These are phyloP conservation scores for Melikaiella ostensackeni DNA, from an alignment of 2,888 invertebrate species.

Conservation along the genomic window DNA sequence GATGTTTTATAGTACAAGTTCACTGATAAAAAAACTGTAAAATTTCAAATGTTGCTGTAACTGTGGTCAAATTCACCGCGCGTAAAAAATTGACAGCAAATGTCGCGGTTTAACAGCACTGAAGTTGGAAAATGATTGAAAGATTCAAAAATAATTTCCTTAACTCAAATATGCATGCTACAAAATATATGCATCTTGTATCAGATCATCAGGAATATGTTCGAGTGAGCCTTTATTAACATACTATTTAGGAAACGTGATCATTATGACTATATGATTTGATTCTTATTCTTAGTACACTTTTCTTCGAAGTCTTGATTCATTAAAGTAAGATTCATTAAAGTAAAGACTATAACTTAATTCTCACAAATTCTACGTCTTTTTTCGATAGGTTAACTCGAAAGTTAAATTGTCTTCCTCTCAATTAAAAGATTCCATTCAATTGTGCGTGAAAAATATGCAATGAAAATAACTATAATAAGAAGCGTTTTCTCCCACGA, in stretches of 20 bases:
- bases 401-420: slow-evolving; percentile 5
- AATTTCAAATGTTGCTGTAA: background rate
- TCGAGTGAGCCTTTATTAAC: background rate
- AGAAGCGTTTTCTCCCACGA: slow-evolving; percentile 11
- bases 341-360: no score
- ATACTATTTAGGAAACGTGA: background rate
- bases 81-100: background rate
- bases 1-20: no score
- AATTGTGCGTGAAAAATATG: slow-evolving; percentile 13
- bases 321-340: background rate
- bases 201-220: background rate
- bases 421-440: slow-evolving; percentile 21
- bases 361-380: background rate
- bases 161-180: background rate
- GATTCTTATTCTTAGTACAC: slow-evolving; percentile 7
- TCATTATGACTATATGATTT: background rate
- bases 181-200: background rate
- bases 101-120: background rate
- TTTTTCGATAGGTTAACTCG: background rate
- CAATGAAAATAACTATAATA: slow-evolving; percentile 19
- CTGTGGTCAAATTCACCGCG: background rate
- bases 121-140: background rate
- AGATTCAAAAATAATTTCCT: background rate
- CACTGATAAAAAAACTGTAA: background rate
- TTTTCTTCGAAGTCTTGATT: background rate